These are phyloP conservation scores for Armadillidium nasatum DNA, from an alignment of 1,140 invertebrate genomes.

Conservation along the genomic window DNA sequence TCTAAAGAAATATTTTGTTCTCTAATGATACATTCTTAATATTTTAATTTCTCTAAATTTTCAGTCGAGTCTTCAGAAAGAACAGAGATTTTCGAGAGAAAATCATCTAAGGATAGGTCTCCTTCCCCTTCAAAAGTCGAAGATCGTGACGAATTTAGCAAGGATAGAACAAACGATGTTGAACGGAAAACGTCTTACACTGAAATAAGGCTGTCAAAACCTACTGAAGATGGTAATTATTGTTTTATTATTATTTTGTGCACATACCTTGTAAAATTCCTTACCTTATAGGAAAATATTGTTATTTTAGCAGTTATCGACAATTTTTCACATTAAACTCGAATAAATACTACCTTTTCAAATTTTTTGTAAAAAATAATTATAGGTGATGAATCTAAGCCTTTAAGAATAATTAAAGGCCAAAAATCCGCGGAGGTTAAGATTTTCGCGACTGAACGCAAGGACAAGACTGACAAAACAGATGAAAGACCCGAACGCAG, in stretches of 20 bases:
- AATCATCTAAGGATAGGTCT: not conserved
- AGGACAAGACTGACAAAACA: not conserved
- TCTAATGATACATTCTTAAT: too few relatives aligned
- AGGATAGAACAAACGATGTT: not conserved
- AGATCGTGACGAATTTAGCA: not conserved
- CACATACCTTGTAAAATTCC: not conserved
- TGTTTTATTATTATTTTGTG: slow-evolving; percentile 5
- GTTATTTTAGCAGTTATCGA: too few relatives aligned
- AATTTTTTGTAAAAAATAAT: not conserved
- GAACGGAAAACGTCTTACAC: slow-evolving; percentile 42
- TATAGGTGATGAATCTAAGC: slow-evolving; percentile 10
- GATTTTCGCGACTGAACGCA: not conserved
- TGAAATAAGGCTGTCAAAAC: slow-evolving; percentile 39
- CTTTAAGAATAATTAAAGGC: slow-evolving; percentile 8
- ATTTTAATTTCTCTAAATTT: not conserved
- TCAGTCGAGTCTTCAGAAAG: slow-evolving; percentile 21
- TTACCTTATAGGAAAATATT: too few relatives aligned
- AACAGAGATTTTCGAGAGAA: slow-evolving; percentile 22
- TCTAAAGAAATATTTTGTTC: too few relatives aligned
- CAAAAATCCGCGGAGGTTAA: not conserved
- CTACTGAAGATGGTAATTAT: slow-evolving; percentile 24
- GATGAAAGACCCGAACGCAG: not conserved
- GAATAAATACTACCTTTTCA: too few relatives aligned
- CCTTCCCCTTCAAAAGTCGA: not conserved
- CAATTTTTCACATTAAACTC: too few relatives aligned